phyloP scores from a whole-genome alignment of 23 tunicate species.

The Styela clava region DNA sequence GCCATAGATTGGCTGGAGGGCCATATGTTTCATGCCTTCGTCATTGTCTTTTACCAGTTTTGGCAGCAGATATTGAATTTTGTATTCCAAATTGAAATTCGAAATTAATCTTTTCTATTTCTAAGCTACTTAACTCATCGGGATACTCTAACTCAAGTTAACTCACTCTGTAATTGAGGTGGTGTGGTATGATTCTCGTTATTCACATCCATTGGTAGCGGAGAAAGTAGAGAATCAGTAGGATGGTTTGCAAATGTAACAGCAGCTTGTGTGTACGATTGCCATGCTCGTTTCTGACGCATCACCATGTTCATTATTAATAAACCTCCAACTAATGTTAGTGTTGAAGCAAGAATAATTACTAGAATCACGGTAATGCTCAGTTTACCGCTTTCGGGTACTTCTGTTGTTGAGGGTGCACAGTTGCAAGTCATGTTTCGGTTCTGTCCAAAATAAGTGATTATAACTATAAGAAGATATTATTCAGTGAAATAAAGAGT shows the following conservation, averaged over 20 bases:
- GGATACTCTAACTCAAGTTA: no score
- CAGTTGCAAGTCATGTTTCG: neutral
- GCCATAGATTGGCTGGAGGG: no score
- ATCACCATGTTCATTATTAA: neutral
- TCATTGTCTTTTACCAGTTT: no score
- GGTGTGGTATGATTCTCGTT: neutral
- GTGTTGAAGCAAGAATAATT: neutral
- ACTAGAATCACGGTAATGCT: neutral
- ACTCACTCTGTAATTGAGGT: neutral
- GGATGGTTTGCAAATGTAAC: neutral
- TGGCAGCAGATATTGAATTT: no score
- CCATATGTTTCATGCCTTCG: no score
- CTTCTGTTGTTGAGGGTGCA: neutral
- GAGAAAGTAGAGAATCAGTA: neutral
- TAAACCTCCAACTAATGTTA: neutral
- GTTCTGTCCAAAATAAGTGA: no score
- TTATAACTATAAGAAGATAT: no score
- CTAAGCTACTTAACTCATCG: no score
- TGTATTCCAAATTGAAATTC: no score
- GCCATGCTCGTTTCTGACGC: constrained; percentile 16
- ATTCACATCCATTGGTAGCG: neutral
- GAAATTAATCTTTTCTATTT: no score
- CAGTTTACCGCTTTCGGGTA: neutral
- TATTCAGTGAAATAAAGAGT: no score
- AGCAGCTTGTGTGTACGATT: constrained; percentile 11